These are phyloP conservation scores for Syrista parreyssii DNA, from an alignment of 2,888 invertebrate species.

Conservation along the genomic window DNA sequence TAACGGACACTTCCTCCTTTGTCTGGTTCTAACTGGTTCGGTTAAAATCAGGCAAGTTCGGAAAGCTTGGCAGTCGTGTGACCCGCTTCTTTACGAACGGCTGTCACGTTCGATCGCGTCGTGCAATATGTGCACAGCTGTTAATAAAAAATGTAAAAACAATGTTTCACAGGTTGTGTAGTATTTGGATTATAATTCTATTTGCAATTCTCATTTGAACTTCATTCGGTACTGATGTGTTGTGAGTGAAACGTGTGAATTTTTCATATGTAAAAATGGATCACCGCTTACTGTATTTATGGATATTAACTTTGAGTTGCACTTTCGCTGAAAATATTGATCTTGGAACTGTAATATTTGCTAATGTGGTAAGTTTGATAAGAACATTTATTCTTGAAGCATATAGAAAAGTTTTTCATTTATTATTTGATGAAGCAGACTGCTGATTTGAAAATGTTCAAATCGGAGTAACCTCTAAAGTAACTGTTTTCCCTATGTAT, in stretches of 20 bases:
- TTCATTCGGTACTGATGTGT: neutral
- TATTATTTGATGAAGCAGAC: neutral
- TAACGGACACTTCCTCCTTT: neutral
- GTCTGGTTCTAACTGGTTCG: neutral
- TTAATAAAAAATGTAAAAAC: neutral
- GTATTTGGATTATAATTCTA: neutral
- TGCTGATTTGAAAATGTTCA: neutral
- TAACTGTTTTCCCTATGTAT: neutral
- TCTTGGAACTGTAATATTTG: conserved; percentile 53
- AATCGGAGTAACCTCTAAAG: neutral
- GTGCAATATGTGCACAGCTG: neutral
- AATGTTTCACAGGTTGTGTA: neutral
- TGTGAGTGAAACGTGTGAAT: neutral
- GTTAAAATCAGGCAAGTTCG: neutral
- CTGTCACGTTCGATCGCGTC: neutral
- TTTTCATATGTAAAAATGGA: neutral
- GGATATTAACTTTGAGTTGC: neutral
- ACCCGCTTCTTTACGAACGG: neutral
- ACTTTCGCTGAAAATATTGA: conserved; percentile 27
- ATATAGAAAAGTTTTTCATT: conserved; percentile 18
- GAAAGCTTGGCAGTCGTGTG: neutral
- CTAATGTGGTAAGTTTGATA: conserved; percentile 54
- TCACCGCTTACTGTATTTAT: neutral
- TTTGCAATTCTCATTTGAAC: neutral
- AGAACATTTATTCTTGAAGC: neutral